phyloP scores from a whole-genome alignment of 2,797 vertebrate species.

The Huso huso region DNA sequence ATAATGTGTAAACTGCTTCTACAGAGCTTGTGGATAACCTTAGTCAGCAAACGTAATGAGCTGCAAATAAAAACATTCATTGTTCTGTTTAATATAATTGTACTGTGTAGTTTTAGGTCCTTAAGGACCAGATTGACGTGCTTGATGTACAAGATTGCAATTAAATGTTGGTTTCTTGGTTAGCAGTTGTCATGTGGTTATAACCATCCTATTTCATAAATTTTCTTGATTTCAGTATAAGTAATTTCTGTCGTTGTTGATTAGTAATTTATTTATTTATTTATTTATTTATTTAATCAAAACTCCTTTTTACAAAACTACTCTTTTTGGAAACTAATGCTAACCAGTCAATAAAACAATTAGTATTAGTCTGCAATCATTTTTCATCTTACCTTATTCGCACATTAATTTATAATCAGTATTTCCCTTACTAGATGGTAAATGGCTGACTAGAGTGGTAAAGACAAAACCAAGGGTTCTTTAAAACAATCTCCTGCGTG shows the following conservation, averaged over 20 bases:
- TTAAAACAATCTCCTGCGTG: too few species aligned
- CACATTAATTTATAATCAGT: too few species aligned
- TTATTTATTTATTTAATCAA: too few species aligned
- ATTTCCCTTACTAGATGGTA: too few species aligned
- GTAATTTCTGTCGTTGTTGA: not conserved
- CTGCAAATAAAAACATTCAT: constrained; percentile 14
- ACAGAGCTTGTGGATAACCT: not conserved
- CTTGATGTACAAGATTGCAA: constrained; percentile 8
- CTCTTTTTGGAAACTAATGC: not conserved
- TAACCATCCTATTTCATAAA: not conserved
- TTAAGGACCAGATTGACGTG: constrained; percentile 3
- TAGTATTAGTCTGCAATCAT: too few species aligned
- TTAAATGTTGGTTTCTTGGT: constrained; percentile 10
- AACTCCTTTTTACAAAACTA: too few species aligned
- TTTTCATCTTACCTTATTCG: too few species aligned
- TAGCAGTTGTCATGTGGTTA: constrained; percentile 7
- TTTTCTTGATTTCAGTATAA: constrained; percentile 10
- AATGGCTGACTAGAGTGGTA: too few species aligned
- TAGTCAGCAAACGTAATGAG: constrained; percentile 9
- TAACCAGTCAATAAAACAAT: not conserved
- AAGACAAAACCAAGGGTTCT: too few species aligned
- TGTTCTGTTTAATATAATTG: constrained; percentile 12
- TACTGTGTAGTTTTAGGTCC: constrained; percentile 7
- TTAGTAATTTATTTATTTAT: too few species aligned
- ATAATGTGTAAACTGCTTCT: too few species aligned